These are phyloP conservation scores for Nemurella pictetii DNA, from an alignment of 2,888 invertebrate genomes.

Conservation along the genomic window DNA sequence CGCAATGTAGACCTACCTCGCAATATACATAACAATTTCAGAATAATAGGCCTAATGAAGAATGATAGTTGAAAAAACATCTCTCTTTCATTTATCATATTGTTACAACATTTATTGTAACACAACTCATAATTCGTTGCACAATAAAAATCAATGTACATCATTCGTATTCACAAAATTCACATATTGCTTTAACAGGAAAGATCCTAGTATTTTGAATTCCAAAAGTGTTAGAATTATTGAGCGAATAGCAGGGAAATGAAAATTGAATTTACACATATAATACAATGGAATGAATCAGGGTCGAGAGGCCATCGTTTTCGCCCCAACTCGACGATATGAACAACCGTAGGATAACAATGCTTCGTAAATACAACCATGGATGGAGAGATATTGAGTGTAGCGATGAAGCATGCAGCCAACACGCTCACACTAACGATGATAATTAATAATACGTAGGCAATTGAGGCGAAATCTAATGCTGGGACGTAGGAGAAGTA, in stretches of 20 bases:
- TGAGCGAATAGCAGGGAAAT: constrained; percentile 39
- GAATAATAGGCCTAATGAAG: constrained; percentile 19
- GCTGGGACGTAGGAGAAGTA: constrained; percentile 5
- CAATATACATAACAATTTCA: constrained; percentile 9
- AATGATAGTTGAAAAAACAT: constrained; percentile 10
- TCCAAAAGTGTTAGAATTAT: constrained; percentile 40
- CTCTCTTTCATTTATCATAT: not conserved
- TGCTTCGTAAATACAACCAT: constrained; percentile 24
- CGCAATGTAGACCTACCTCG: not conserved
- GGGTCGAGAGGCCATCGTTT: constrained; percentile 36
- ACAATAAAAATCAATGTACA: constrained; percentile 29
- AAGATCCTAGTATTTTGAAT: constrained; percentile 36
- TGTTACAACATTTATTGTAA: constrained; percentile 26
- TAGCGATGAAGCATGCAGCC: not conserved
- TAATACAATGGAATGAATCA: constrained; percentile 40
- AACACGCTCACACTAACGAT: constrained; percentile 13
- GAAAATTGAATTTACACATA: constrained; percentile 37
- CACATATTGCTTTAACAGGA: constrained; percentile 41
- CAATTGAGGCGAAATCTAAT: constrained; percentile 18
- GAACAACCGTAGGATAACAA: constrained; percentile 30
- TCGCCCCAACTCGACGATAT: constrained; percentile 14
- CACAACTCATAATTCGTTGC: constrained; percentile 34
- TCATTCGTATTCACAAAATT: constrained; percentile 39
- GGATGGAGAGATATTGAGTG: constrained; percentile 35
- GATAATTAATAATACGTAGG: constrained; percentile 17